Percentiles rank a stretch among this genome's conserved stretches.
Conservation (phyloP, 2,113 vertebrate species). For the Bos indicus region DNA sequence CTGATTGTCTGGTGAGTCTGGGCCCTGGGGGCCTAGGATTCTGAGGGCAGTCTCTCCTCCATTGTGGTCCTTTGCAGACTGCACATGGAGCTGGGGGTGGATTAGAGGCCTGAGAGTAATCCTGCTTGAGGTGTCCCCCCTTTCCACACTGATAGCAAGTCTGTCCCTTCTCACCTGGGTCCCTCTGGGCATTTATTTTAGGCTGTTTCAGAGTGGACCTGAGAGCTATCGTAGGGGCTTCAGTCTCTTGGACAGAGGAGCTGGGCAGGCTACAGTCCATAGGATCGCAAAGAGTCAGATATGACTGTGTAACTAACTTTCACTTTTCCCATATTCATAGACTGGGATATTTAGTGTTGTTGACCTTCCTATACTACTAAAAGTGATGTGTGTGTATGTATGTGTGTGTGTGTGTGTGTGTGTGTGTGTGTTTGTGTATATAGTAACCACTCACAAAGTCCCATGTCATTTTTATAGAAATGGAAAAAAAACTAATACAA, state of each 20-base stretch:
- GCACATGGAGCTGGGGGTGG: neutral
- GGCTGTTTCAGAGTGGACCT: neutral
- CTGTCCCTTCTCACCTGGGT: neutral
- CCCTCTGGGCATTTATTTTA: neutral
- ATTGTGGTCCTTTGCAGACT: neutral
- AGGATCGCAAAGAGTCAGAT: neutral
- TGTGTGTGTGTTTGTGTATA: neutral
- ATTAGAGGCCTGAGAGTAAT: neutral
- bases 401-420: neutral
- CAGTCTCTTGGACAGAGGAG: neutral
- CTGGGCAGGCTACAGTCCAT: neutral
- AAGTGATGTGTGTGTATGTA: neutral
- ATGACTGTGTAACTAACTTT: neutral
- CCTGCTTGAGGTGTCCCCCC: rapidly evolving
- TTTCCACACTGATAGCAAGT: neutral
- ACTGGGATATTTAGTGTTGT: neutral
- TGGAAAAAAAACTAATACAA: neutral
- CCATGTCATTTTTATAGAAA: neutral
- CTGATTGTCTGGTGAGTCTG: neutral
- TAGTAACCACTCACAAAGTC: neutral
- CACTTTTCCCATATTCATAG: neutral
- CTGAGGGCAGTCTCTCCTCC: neutral
- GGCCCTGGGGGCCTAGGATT: neutral
- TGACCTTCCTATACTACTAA: neutral
- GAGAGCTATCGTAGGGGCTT: neutral